Evolutionary conservation across 2,113 vertebrate genomes (phyloP).

Genomic region (Pyxicephalus adspersus): DNA sequence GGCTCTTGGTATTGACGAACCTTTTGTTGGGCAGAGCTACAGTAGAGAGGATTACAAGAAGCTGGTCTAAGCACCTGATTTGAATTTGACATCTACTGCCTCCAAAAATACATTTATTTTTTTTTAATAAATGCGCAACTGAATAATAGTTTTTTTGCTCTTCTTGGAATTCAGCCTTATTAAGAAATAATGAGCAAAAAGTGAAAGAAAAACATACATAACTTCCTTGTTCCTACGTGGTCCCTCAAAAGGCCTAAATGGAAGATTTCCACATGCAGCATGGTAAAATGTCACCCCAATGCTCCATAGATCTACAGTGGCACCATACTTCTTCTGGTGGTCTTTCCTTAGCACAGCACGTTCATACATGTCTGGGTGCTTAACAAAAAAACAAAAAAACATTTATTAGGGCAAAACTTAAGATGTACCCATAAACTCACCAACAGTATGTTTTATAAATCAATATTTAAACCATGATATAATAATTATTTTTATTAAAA

Average conservation of each 20-base stretch:
- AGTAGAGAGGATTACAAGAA: background rate
- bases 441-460: too few species aligned
- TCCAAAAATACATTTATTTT: background rate
- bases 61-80: background rate
- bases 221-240: slow-evolving; percentile 98
- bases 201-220: slow-evolving; percentile 79
- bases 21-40: too few species aligned
- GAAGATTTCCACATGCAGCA: slow-evolving; percentile 92
- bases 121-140: too few species aligned
- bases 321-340: slow-evolving; percentile 96
- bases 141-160: too few species aligned
- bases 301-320: slow-evolving; percentile 97
- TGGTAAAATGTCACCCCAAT: slow-evolving; percentile 98
- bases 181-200: background rate
- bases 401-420: background rate
- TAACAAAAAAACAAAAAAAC: background rate
- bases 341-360: slow-evolving; percentile 95
- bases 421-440: background rate
- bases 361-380: slow-evolving; percentile 98
- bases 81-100: too few species aligned
- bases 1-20: too few species aligned
- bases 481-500: too few species aligned
- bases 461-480: too few species aligned
- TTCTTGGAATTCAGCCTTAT: too few species aligned
- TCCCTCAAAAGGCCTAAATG: slow-evolving; percentile 95